These are phyloP conservation scores for Cryptocephalus primarius DNA, from an alignment of 2,888 invertebrate species.

Conservation along the genomic window DNA sequence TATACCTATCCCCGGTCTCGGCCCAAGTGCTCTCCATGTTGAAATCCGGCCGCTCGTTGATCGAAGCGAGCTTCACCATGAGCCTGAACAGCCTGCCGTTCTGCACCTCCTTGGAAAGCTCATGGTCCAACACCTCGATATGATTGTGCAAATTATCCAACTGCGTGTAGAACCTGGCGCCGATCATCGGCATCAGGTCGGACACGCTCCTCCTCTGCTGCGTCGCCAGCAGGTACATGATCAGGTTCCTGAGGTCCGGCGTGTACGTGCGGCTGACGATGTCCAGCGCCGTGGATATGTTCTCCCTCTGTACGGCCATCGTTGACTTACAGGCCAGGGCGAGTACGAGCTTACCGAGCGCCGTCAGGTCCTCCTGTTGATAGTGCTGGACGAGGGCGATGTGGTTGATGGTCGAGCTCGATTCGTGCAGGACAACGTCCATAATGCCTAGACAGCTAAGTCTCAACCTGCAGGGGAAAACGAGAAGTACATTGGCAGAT, in stretches of 20 bases:
- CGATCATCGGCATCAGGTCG: slow-evolving; percentile 99
- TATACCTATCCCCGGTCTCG: slow-evolving; percentile 84
- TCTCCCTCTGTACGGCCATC: slow-evolving; percentile 77
- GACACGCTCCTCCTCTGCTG: slow-evolving; percentile 68
- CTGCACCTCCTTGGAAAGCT: slow-evolving; percentile 86
- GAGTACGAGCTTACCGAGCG: slow-evolving; percentile 82
- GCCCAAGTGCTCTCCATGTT: slow-evolving; percentile 92
- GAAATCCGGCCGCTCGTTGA: slow-evolving; percentile 91
- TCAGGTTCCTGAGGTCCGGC: slow-evolving; percentile 85
- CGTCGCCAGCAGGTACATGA: slow-evolving; percentile 72
- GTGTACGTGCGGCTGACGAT: slow-evolving; percentile 86
- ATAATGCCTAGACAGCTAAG: slow-evolving; percentile 71
- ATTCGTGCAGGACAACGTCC: slow-evolving; percentile 69
- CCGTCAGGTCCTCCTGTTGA: slow-evolving; percentile 82
- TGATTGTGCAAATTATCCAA: slow-evolving; percentile 81
- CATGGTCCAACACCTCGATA: slow-evolving; percentile 81
- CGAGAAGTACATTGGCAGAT: too few species aligned
- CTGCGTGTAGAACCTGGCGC: slow-evolving; percentile 92
- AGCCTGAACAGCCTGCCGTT: slow-evolving; percentile 88
- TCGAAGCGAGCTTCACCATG: slow-evolving; percentile 82
- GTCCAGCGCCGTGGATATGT: slow-evolving; percentile 79
- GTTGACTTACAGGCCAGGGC: slow-evolving; percentile 89
- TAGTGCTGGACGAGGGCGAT: slow-evolving; percentile 58
- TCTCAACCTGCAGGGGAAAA: slow-evolving; percentile 46
- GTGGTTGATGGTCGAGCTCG: slow-evolving; percentile 48